These are phyloP conservation scores for Drosophila parthenogenetica DNA, from an alignment of 2,888 invertebrate genomes.

Conservation along the genomic window DNA sequence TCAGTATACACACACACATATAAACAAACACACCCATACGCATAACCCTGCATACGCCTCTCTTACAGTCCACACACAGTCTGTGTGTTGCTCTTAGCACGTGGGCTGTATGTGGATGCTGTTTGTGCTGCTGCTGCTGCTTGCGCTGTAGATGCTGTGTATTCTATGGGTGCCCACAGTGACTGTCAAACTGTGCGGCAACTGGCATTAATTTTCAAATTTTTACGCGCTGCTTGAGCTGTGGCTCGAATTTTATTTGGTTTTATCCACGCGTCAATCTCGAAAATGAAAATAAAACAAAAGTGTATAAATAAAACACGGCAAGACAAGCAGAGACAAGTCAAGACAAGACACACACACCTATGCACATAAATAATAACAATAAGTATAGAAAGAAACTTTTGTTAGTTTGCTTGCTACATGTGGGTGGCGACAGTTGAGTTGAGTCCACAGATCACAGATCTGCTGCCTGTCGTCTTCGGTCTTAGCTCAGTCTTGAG, in stretches of 20 bases:
- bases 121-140: conserved; percentile 21
- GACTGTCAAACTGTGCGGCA: conserved; percentile 45
- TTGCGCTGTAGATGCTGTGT: conserved; percentile 28
- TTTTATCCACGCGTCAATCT: conserved; percentile 72
- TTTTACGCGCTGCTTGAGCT: conserved; percentile 53
- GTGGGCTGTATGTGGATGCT: conserved; percentile 41
- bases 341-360: conserved; percentile 35
- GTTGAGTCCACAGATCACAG: conserved; percentile 27
- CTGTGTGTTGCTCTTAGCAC: conserved; percentile 6
- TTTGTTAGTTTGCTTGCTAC: conserved; percentile 33
- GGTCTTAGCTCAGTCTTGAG: conserved; percentile 27
- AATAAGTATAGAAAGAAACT: conserved; percentile 68
- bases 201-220: conserved; percentile 30
- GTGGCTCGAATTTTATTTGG: conserved; percentile 32
- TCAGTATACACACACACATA: not conserved
- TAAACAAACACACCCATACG: not conserved
- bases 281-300: conserved; percentile 40
- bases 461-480: conserved; percentile 19
- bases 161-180: conserved; percentile 47
- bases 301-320: conserved; percentile 20
- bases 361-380: conserved; percentile 40
- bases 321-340: conserved; percentile 7
- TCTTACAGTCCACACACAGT: too few relatives aligned
- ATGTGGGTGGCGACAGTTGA: conserved; percentile 54
- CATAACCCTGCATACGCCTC: not conserved